Evolutionary conservation across 64 coral and sea anemone genomes (phyloP), one percentile per base, ranked within the genome.

Genomic region (Dendrophyllia cribrosa): DNA sequence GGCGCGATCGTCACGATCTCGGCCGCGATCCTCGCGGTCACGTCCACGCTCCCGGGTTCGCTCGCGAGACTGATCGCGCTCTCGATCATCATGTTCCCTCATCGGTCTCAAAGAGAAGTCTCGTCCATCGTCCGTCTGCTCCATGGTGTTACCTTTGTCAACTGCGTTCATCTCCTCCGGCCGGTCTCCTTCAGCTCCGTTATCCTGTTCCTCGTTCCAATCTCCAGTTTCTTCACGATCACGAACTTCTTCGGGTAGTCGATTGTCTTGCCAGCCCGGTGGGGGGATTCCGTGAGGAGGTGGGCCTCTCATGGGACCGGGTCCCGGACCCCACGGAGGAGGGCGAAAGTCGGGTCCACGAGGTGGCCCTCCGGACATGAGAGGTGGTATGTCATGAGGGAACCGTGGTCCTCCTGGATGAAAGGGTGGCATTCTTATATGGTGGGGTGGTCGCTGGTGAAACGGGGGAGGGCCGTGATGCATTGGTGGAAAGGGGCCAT

Each of bases 301-400:
- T 63, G 64, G 95, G 8, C 78, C 86, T 22, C 91, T 84, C 87
- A 93, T 93, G 7, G 72, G 79, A 79, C 21, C 68, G 22, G 70
- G 88, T 52, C 65, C 66, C 48, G 43, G 78, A 34, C 89, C 89
- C 53, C 70, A 79, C 11, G 78, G 78, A 74, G 66, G 25, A 19
- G 26, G 16, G 12, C 50, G 25, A 45, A 70, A 79, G 69, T 83
- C 78, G 7, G 65, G 78, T 26, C 78, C 78, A 83, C 89, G 89
- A 4, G 79, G 78, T 20, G 78, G 89, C 48, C 77, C 77, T 82
- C 89, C 58, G 19, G 77, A 76, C 60, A 79, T 34, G 4, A 77
- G 63, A 51, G 56, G 75, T 4, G 85, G 91, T 45, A 86, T 59
- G 25, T 93, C 91, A 53, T 76, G 82, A 81, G 70, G 46, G 23